Base-by-base conservation (phyloP, 2,888 invertebrate species). In the Chymomyza fuscimana region DNA sequence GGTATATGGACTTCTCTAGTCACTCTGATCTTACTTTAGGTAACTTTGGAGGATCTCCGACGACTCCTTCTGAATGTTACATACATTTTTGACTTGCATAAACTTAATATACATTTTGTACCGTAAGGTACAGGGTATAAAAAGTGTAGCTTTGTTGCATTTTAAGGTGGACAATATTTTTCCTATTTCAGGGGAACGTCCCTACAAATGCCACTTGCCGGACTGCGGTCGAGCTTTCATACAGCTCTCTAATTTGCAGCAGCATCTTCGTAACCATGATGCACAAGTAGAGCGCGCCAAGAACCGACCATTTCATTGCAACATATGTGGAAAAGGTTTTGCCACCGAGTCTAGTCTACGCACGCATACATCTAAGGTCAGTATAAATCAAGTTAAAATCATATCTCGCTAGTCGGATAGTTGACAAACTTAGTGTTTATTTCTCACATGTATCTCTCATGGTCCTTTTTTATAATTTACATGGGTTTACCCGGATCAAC, bases 351-450 rank as follows among this genome's bases (percentile, higher is more conserved):
- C 97, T 92, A 98, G 97, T 92, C 94, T 98, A 82, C 94, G 98
- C 92, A 98, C 98, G 74, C 98, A 98, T 92, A 97, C 98, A 89
- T 96, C 97, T 92, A 98, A 98, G 97, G 98, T 98, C 94, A 95
- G 96, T 95, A 58, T 12, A 4, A 46, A 46, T 46, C 0, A 6
- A 46, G 40, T 46, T 4, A 12, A 12, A 10, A 46, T 46, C 12
- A 46, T 6, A 36, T 36, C 36, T 6, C 2, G 36, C 36, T 36
- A 36, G 6, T 36, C 36, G 9, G 9, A 36, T 9, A 36, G 7
- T 36, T 36, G 36, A 46, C 6, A 12, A 2, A 4, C 4, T 46
- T 46, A 4, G 12, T 46, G 40, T 15, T 12, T 46, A 12, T 12
- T 46, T 12, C 12, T 40, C 12, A 9, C 4, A 1, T 6, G 10